Conservation (phyloP, 1,140 invertebrate species). For the Halictus rubicundus region DNA sequence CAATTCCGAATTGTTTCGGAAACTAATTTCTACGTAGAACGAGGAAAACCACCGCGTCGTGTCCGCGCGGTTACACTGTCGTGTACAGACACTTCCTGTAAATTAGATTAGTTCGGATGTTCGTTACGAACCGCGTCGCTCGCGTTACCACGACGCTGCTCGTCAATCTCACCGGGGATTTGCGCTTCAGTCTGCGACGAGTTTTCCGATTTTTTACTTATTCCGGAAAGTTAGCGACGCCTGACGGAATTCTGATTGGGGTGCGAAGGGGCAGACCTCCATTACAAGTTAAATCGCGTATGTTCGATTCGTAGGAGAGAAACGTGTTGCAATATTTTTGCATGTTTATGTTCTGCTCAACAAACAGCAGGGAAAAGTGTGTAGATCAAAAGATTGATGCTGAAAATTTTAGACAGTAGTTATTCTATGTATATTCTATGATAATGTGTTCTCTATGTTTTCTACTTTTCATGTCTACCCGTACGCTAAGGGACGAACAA, state of each 20-base stretch:
- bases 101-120: slow-evolving; percentile 67
- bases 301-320: background rate
- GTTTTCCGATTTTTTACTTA: slow-evolving; percentile 61
- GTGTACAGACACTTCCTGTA: slow-evolving; percentile 50
- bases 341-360: too few species aligned
- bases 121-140: slow-evolving; percentile 50
- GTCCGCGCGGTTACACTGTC: slow-evolving; percentile 52
- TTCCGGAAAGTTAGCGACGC: slow-evolving; percentile 36
- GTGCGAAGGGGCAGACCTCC: background rate
- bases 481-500: background rate
- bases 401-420: too few species aligned
- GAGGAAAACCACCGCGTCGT: slow-evolving; percentile 19
- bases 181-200: slow-evolving; percentile 16
- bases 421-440: too few species aligned
- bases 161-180: slow-evolving; percentile 48
- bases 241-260: slow-evolving; percentile 48
- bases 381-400: too few species aligned
- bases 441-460: background rate
- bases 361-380: too few species aligned
- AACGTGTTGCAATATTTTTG: background rate
- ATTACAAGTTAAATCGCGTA: slow-evolving; percentile 32
- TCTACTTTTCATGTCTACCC: background rate
- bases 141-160: slow-evolving; percentile 43
- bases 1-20: slow-evolving; percentile 57
- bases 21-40: slow-evolving; percentile 61